These are phyloP conservation scores for Acanthiza pusilla DNA, from an alignment of 2,797 vertebrate species.

Conservation along the genomic window DNA sequence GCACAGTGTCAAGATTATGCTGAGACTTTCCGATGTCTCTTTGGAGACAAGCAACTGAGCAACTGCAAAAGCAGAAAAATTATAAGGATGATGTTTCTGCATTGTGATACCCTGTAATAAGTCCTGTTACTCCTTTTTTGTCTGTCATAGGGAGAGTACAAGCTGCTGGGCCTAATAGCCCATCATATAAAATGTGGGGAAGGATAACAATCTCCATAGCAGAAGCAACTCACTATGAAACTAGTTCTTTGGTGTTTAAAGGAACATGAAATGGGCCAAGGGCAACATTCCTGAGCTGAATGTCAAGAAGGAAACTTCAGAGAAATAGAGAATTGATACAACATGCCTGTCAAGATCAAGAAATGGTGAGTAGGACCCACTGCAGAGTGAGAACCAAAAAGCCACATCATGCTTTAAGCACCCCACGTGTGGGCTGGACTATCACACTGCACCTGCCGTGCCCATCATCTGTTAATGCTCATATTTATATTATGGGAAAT, in stretches of 20 bases:
- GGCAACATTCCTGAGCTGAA: background rate
- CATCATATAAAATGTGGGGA: background rate
- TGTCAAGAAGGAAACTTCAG: background rate
- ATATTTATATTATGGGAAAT: background rate
- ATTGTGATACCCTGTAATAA: background rate
- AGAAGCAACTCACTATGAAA: background rate
- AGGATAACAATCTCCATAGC: background rate
- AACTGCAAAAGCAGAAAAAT: background rate
- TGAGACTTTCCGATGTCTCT: background rate
- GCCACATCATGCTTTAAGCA: background rate
- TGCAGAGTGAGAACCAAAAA: background rate
- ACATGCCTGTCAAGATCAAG: background rate
- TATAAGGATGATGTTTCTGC: background rate
- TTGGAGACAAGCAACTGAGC: background rate
- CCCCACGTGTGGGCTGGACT: background rate
- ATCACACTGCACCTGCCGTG: background rate
- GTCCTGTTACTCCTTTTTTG: background rate
- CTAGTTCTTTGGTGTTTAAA: background rate
- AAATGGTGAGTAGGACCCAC: background rate
- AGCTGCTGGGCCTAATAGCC: background rate
- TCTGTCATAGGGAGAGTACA: background rate
- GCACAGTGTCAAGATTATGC: background rate
- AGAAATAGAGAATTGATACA: background rate
- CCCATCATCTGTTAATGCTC: background rate
- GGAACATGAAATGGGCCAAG: background rate